A percentile compares a stretch with the other conserved stretches of the same genome.
Evolutionary conservation across 2,113 vertebrate species (phyloP).

Genomic region (Hydropotes inermis): DNA sequence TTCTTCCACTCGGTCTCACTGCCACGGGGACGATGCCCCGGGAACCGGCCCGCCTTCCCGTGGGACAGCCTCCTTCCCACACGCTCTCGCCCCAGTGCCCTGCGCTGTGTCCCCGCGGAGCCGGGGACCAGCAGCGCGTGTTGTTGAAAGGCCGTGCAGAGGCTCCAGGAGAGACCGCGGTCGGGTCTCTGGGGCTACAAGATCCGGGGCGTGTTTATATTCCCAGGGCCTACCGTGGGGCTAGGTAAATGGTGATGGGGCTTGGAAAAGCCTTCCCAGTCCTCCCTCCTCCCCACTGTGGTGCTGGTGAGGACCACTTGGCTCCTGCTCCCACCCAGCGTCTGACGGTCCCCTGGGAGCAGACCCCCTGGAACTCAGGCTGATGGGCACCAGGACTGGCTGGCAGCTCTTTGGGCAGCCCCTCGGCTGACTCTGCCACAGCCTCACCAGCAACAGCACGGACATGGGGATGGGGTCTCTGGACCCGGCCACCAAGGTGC

Average conservation of each 20-base stretch:
- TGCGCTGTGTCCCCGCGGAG: background rate
- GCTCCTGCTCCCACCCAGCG: background rate
- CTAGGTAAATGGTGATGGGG: background rate
- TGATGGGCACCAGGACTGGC: background rate
- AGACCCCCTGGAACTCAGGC: background rate
- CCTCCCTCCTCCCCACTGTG: background rate
- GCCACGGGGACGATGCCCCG: rapidly evolving
- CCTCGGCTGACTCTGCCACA: background rate
- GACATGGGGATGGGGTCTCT: background rate
- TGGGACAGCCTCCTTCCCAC: background rate
- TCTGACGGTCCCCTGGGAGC: background rate
- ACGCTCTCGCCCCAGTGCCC: rapidly evolving
- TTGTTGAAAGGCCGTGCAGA: background rate
- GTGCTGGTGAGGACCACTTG: background rate
- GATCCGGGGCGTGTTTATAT: background rate
- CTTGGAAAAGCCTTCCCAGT: background rate
- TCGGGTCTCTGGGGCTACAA: background rate
- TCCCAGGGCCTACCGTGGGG: background rate
- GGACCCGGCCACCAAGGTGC: rapidly evolving
- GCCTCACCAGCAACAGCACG: rapidly evolving
- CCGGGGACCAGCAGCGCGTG: background rate
- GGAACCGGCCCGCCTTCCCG: rapidly evolving
- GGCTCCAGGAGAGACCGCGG: rapidly evolving
- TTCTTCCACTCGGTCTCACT: background rate
- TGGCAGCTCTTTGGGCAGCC: background rate